These are phyloP conservation scores for Megalops atlanticus DNA, from an alignment of 2,113 vertebrate genomes.

Conservation along the genomic window DNA sequence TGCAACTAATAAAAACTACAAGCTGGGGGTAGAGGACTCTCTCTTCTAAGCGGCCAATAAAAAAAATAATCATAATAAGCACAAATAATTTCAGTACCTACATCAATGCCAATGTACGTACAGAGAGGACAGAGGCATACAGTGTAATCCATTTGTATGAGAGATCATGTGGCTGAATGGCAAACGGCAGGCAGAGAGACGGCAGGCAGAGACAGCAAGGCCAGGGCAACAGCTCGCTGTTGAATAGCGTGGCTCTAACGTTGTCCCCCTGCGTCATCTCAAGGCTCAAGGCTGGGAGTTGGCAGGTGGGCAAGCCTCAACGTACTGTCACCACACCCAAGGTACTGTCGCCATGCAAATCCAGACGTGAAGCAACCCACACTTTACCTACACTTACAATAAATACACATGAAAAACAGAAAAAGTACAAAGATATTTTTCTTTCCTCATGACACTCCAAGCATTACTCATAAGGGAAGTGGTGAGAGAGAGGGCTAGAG, in stretches of 20 bases:
- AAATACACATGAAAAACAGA: background rate
- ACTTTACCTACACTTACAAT: background rate
- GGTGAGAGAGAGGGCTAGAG: too few species aligned
- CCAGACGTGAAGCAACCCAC: background rate
- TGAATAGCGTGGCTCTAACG: background rate
- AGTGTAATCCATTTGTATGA: background rate
- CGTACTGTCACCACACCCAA: background rate
- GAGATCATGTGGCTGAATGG: background rate
- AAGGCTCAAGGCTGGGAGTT: background rate
- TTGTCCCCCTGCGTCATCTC: background rate
- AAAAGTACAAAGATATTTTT: background rate
- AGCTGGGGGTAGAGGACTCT: background rate
- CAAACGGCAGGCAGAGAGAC: background rate
- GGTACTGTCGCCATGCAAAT: too few species aligned
- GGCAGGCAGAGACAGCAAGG: background rate
- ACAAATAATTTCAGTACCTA: background rate
- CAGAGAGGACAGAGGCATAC: background rate
- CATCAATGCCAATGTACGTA: background rate
- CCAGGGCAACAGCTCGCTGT: background rate
- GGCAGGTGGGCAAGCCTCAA: background rate
- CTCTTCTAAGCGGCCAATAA: background rate
- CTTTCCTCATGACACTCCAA: background rate
- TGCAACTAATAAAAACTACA: background rate
- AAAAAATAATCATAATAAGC: too few species aligned
- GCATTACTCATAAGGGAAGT: background rate